These are phyloP conservation scores for Drosophila santomea DNA, from an alignment of 1,140 invertebrate species.

Conservation along the genomic window DNA sequence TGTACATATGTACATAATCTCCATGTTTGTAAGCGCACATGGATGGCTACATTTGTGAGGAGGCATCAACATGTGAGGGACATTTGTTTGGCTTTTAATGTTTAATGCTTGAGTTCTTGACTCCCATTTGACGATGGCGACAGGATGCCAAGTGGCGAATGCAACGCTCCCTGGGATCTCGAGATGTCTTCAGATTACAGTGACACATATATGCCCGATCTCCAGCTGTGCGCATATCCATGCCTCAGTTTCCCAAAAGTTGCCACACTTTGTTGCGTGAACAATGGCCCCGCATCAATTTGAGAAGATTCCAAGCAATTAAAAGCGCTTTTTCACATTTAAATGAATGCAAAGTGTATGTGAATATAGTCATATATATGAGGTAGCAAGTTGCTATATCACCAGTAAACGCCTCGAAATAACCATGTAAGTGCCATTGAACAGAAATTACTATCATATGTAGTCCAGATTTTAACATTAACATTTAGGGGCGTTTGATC, in stretches of 20 bases:
- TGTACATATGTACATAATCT: background rate
- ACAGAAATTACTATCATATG: background rate
- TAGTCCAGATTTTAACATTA: too few relatives aligned
- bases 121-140: conserved; percentile 30
- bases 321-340: conserved; percentile 5
- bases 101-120: conserved; percentile 45
- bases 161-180: conserved; percentile 30
- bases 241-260: conserved; percentile 5
- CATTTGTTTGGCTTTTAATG: conserved; percentile 28
- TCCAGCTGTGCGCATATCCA: conserved; percentile 20
- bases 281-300: conserved; percentile 18
- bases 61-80: conserved; percentile 37
- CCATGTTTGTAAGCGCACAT: background rate
- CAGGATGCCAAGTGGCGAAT: conserved; percentile 47
- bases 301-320: conserved; percentile 14
- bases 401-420: too few relatives aligned
- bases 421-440: too few relatives aligned
- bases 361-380: background rate
- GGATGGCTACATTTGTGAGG: conserved; percentile 17
- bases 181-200: conserved; percentile 22
- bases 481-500: background rate
- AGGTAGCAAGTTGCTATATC: too few relatives aligned
- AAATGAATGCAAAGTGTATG: background rate
- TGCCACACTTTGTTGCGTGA: background rate
- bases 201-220: conserved; percentile 20